Conservation (phyloP, 1,140 invertebrate species). For the Drosophila pallidifrons region DNA sequence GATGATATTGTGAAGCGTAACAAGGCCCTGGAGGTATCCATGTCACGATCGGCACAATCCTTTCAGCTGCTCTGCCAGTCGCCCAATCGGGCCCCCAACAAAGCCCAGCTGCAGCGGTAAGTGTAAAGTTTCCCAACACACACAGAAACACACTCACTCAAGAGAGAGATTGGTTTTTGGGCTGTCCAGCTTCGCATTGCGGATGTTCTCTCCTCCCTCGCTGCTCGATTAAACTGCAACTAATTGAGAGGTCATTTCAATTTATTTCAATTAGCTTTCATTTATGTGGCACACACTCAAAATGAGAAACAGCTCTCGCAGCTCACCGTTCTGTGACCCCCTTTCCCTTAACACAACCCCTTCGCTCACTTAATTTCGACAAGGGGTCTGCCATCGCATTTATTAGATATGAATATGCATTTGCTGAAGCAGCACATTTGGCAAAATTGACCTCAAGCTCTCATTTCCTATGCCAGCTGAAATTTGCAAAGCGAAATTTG, state of each 20-base stretch:
- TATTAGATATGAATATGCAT: not conserved
- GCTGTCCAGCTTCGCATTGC: constrained; percentile 10
- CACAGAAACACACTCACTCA: not conserved
- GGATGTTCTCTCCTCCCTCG: constrained; percentile 23
- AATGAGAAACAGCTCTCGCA: not conserved
- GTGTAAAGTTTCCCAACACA: constrained; percentile 1
- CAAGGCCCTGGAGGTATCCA: constrained; percentile 88
- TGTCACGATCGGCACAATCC: constrained; percentile 92
- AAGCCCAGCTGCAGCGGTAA: constrained; percentile 81
- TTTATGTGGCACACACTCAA: constrained; percentile 50
- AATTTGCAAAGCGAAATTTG: not conserved
- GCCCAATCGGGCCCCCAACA: constrained; percentile 85
- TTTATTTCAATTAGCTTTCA: constrained; percentile 82
- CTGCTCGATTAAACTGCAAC: constrained; percentile 29
- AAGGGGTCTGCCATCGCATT: not conserved
- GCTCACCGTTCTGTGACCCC: too few relatives aligned
- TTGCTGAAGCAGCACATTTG: not conserved
- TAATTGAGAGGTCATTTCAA: constrained; percentile 80
- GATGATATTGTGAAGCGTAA: constrained; percentile 83
- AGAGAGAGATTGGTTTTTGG: constrained; percentile 51
- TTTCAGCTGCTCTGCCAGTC: constrained; percentile 94
- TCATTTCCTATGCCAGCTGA: not conserved
- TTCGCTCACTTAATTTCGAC: not conserved
- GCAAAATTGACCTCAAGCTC: not conserved
- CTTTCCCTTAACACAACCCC: too few relatives aligned